Base-by-base conservation (phyloP, 2,797 vertebrate genomes). In the Graptemys geographica region DNA sequence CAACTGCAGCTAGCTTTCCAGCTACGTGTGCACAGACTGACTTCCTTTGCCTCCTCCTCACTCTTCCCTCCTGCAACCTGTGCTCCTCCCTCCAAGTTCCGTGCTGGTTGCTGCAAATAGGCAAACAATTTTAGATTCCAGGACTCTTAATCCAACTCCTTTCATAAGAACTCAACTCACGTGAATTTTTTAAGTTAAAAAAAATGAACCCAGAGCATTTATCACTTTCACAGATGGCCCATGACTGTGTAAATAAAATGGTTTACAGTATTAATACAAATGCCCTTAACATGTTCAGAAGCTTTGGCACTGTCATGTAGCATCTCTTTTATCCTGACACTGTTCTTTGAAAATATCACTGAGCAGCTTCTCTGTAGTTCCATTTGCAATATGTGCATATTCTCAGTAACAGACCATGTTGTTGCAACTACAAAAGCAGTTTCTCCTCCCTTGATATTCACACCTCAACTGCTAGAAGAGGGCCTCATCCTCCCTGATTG, bases 21-120 rank as follows among this genome's bases (percentile, higher is more conserved):
- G 21, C 11, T 0, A 2, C 1, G 13, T 3, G 21, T 0, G 5
- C 0, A 11, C 51, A 4, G 65, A 57, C 49, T 3, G 41, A 47
- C 44, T 76, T 76, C 44, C 25, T 41, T 37, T 72, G 1, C 37
- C 9, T 56, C 41, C 62, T 27, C 6, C 55, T 11, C 12, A 25
- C 33, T 28, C 15, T 44, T 41, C 19, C 15, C 15, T 3, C n/a
- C 69, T 5, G 37, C 23, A 76, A 28, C 25, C 19, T 72, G n/a
- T 72, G 18, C 10, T 11, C 10, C 19, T 37, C 9, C 19, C 13
- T 47, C 12, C 44, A 28, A 27, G 11, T 27, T 47, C 12, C 74
- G 5, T 28, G 44, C 11, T 41, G 72, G 21, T 74, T 25, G 23
- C 11, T 27, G 23, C 21, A 74, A 44, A 21, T 44, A 65, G 7